A percentile compares a stretch with the other conserved stretches of the same genome.
Conservation (phyloP, 2,797 vertebrate species). For the Melopsittacus undulatus region DNA sequence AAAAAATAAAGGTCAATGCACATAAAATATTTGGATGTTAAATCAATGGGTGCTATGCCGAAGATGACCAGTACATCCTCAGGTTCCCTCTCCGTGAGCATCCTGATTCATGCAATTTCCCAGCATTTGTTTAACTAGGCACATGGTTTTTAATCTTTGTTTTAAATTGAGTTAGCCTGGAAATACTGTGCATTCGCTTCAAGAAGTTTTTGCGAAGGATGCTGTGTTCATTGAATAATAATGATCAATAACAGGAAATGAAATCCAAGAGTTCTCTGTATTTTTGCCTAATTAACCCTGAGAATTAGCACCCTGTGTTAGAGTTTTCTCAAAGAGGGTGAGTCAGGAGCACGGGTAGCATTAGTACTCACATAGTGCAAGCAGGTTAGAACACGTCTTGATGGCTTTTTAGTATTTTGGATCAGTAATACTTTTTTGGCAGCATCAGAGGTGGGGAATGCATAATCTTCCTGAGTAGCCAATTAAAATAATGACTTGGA, state of each 20-base stretch:
- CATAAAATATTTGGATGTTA: not conserved
- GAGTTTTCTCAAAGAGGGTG: not conserved
- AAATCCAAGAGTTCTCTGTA: not conserved
- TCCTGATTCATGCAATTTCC: not conserved
- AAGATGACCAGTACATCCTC: not conserved
- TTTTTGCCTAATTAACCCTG: constrained; percentile 19
- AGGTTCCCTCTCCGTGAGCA: not conserved
- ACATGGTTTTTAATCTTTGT: not conserved
- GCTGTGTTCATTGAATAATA: constrained; percentile 2
- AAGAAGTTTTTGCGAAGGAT: not conserved
- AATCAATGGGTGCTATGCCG: not conserved
- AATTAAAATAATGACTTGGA: constrained; percentile 73
- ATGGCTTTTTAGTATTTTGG: constrained; percentile 39
- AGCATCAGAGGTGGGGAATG: constrained; percentile 41
- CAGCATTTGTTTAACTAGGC: not conserved
- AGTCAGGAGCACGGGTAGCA: not conserved
- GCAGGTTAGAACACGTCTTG: not conserved
- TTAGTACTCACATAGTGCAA: not conserved
- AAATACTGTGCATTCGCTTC: not conserved
- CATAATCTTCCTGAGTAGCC: constrained; percentile 52
- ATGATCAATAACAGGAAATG: not conserved
- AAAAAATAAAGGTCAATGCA: not conserved
- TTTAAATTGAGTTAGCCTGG: not conserved
- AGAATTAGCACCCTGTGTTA: not conserved
- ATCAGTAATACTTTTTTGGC: constrained; percentile 44